Conservation (phyloP, 2,797 vertebrate species). For the Urosaurus nigricauda region DNA sequence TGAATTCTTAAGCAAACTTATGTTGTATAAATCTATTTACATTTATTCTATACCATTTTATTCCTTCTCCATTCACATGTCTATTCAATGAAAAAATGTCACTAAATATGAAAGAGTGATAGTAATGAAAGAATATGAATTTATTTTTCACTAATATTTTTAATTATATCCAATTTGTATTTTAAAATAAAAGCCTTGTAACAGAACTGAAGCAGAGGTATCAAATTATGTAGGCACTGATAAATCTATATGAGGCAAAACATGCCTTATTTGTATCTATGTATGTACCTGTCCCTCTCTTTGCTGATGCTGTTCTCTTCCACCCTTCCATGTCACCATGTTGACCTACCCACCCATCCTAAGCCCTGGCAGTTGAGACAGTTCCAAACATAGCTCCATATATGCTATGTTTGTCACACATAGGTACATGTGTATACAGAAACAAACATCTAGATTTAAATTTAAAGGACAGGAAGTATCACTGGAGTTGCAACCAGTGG, state of each 20-base stretch:
- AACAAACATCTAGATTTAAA: neutral
- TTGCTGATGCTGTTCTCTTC: neutral
- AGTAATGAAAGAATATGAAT: neutral
- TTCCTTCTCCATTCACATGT: neutral
- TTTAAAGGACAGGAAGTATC: neutral
- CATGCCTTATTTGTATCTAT: neutral
- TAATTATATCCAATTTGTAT: neutral
- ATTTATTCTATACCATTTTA: neutral
- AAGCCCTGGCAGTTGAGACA: neutral
- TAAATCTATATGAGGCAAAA: neutral
- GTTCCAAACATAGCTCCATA: neutral
- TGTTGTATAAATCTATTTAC: neutral
- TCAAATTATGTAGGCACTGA: neutral
- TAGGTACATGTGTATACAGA: neutral
- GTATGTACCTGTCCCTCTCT: neutral
- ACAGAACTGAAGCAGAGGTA: neutral
- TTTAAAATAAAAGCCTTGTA: constrained; percentile 4
- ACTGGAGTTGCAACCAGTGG: neutral
- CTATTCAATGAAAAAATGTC: constrained; percentile 4
- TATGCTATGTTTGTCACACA: neutral
- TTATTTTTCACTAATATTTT: neutral
- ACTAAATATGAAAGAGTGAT: neutral
- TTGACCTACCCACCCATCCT: too few species aligned
- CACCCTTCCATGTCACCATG: neutral
- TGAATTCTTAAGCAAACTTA: neutral